Evolutionary conservation across 2,113 vertebrate species (phyloP).

Genomic region (Pleuronectes platessa): DNA sequence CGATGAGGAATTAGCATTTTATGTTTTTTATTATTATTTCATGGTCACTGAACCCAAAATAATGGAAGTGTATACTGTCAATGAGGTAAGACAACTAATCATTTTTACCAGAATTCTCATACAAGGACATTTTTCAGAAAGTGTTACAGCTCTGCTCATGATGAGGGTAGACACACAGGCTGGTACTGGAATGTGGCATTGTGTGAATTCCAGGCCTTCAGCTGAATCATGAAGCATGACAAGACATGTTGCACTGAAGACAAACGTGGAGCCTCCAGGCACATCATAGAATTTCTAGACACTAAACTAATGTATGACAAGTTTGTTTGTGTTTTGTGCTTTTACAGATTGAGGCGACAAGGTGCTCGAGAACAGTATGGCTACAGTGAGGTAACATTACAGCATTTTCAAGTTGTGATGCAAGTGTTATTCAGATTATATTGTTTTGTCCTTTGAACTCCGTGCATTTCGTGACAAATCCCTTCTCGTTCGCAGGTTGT

Average conservation of each 20-base stretch:
- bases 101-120: no score
- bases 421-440: neutral
- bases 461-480: constrained; percentile 7
- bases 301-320: constrained; percentile 4
- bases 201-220: constrained; percentile 57
- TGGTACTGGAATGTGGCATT: constrained; percentile 48
- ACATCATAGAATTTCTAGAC: neutral
- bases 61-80: neutral
- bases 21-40: neutral
- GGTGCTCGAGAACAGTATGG: constrained; percentile 77
- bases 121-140: no score
- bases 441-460: constrained; percentile 2
- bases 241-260: constrained; percentile 41
- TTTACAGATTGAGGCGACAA: constrained; percentile 77
- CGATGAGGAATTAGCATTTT: neutral
- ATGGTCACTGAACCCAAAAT: neutral
- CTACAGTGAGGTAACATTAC: constrained; percentile 80
- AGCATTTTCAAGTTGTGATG: neutral
- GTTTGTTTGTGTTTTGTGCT: constrained; percentile 1
- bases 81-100: no score
- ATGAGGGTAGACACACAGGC: constrained; percentile 25
- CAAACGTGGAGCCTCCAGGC: constrained; percentile 7
- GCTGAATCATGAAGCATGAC: constrained; percentile 49
- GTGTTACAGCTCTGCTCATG: no score
- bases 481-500: constrained; percentile 73